Conservation (phyloP, 2,888 invertebrate genomes). For the Xestoiulus laeticollis region DNA sequence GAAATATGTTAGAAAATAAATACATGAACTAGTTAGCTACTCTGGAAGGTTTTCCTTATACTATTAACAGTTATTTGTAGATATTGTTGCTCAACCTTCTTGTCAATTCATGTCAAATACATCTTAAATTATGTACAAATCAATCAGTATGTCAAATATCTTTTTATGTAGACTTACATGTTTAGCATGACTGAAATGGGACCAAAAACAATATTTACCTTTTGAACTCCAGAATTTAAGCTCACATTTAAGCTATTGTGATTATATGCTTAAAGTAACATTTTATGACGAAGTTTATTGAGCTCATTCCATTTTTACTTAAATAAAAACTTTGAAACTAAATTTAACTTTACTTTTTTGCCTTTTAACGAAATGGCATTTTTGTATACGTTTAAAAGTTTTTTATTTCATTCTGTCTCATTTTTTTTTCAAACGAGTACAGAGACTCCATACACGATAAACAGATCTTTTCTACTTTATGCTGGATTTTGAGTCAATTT, state of each 20-base stretch:
- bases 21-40: no score
- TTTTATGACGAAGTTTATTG: background rate
- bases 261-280: background rate
- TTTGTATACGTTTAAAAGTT: constrained; percentile 2
- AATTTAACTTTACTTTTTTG: background rate
- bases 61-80: no score
- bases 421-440: background rate
- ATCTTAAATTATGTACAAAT: no score
- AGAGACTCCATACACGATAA: background rate
- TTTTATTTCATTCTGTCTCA: background rate
- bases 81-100: no score
- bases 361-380: constrained; percentile 37
- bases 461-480: constrained; percentile 32
- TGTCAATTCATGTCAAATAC: no score
- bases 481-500: constrained; percentile 41
- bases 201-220: no score
- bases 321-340: background rate
- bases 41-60: no score
- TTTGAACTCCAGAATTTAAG: background rate
- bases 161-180: no score
- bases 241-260: background rate
- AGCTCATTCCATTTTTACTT: background rate
- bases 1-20: no score
- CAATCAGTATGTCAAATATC: no score
- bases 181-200: no score